Evolutionary conservation across 2,113 vertebrate genomes (phyloP).

Genomic region (Kobus ellipsiprymnus): DNA sequence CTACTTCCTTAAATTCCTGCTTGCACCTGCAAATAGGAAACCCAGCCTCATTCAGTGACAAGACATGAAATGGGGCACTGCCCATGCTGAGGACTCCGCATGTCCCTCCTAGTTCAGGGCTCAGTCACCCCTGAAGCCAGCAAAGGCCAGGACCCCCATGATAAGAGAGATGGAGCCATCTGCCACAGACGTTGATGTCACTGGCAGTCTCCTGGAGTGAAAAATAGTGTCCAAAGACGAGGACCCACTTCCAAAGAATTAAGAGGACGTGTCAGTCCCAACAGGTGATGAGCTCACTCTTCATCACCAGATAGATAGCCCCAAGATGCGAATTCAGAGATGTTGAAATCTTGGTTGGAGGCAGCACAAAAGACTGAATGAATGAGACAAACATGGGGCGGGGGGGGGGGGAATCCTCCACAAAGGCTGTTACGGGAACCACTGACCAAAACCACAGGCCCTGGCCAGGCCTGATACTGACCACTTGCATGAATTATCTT

Average conservation of each 20-base stretch:
- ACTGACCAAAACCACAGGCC: not conserved
- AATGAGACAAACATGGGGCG: not conserved
- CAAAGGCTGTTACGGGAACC: not conserved
- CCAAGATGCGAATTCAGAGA: not conserved
- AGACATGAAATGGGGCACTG: not conserved
- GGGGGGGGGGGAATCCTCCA: not conserved
- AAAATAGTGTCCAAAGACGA: not conserved
- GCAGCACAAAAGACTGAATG: not conserved
- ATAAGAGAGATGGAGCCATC: not conserved
- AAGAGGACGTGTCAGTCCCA: not conserved
- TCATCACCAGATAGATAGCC: not conserved
- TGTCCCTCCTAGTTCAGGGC: not conserved
- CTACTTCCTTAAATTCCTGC: not conserved
- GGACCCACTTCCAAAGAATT: not conserved
- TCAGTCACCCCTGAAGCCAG: not conserved
- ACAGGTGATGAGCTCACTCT: not conserved
- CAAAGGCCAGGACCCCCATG: not conserved
- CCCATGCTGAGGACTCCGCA: not conserved
- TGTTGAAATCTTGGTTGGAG: not conserved
- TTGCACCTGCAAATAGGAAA: not conserved
- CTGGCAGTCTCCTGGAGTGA: not conserved
- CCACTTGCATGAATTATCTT: not conserved
- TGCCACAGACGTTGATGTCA: not conserved
- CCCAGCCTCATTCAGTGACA: not conserved
- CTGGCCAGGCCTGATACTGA: not conserved